These are phyloP conservation scores for Pissodes strobi DNA, from an alignment of 1,140 invertebrate species.

Conservation along the genomic window DNA sequence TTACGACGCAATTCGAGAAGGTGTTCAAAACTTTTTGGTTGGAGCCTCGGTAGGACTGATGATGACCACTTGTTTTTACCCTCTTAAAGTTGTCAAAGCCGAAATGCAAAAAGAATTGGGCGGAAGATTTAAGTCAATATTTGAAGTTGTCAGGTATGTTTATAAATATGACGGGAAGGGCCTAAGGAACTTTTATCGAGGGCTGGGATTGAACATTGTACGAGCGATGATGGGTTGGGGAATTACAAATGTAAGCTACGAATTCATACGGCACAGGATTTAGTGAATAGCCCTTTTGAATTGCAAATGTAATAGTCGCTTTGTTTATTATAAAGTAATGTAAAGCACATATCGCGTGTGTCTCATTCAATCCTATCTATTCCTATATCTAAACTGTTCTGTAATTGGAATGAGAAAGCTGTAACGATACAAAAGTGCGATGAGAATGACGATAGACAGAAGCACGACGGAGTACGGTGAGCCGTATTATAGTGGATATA, in stretches of 20 bases:
- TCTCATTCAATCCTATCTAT: no score
- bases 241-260: slow-evolving; percentile 11
- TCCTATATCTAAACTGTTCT: no score
- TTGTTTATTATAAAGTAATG: no score
- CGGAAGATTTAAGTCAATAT: background rate
- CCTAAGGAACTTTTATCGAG: slow-evolving; percentile 18
- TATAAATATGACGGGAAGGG: slow-evolving; percentile 6
- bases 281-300: no score
- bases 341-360: no score
- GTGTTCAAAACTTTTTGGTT: slow-evolving; percentile 7
- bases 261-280: no score
- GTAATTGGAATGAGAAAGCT: no score
- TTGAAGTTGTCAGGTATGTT: background rate
- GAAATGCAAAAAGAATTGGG: slow-evolving; percentile 2
- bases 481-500: no score
- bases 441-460: no score
- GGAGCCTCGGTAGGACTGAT: slow-evolving; percentile 1
- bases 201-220: background rate
- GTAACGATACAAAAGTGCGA: no score
- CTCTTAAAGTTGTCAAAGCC: slow-evolving; percentile 16
- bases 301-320: no score
- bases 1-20: background rate
- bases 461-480: no score
- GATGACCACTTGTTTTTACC: slow-evolving; percentile 18
- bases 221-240: slow-evolving; percentile 10